Evolutionary conservation across 23 tunicate species (phyloP), one percentile per base, ranked within the genome.

Genomic region (Oikopleura albicans): DNA sequence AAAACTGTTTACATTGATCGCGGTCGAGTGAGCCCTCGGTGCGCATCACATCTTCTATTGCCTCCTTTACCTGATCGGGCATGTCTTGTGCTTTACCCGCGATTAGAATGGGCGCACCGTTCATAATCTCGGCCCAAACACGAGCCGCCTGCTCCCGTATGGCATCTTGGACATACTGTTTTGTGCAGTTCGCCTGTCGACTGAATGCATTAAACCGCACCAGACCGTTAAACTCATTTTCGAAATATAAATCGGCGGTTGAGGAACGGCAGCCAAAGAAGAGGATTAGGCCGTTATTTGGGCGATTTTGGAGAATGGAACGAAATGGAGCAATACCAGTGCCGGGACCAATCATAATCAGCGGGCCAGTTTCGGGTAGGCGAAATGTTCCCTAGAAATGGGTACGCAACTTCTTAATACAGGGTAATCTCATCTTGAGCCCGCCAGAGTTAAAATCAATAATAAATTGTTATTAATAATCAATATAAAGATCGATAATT

Each of bases 291-390:
- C 59, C 16, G 8, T 49, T 49, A 8, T 8, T 8, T 16, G 59
- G 22, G 16, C 59, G 8, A 8, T 49, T 49, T 49, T 49, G 59
- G 22, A 8, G 22, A 49, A 49, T 49, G 16, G 59, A 87, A 84
- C 98, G 87, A 71, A 93, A 90, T 40, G 98, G 98, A 39, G 98
- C 98, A 1, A 93, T 91, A 40, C 98, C 98, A 0, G 98, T 93
- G 38, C 98, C 98, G 27, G 98, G 98, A 16, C 98, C 98, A 0
- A 93, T 83, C 91, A 93, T 84, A 1, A 93, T 86, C 66, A 87
- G 85, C 0, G 90, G 89, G 12, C 57, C 39, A 31, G 76, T 66
- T 16, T 40, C 34, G 1, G 85, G 84, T 38, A 85, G 84, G 31
- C 84, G 83, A 22, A 87, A 83, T 39, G 89, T 91, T 33, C 37